Conservation (phyloP, 2,797 vertebrate genomes). For the Poecilia picta region DNA sequence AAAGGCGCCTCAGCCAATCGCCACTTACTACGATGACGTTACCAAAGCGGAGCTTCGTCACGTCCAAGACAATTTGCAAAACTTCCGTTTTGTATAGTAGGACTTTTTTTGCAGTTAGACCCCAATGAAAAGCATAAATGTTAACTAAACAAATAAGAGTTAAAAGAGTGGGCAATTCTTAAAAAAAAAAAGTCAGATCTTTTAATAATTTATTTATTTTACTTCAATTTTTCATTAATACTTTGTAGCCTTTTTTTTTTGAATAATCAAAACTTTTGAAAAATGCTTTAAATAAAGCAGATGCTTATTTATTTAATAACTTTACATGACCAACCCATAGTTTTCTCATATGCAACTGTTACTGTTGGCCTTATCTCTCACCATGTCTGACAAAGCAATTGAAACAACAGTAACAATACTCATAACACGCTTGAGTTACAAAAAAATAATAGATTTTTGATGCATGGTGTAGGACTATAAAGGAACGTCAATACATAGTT, state of each 20-base stretch:
- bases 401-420: background rate
- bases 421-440: background rate
- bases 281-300: background rate
- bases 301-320: background rate
- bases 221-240: background rate
- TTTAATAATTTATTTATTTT: background rate
- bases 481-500: background rate
- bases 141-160: background rate
- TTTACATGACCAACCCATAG: background rate
- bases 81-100: background rate
- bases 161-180: background rate
- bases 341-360: background rate
- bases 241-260: background rate
- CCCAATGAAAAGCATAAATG: background rate
- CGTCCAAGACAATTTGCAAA: background rate
- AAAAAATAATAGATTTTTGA: background rate
- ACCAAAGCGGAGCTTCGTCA: background rate
- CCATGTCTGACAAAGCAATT: background rate
- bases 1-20: constrained; percentile 1
- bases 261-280: background rate
- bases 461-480: background rate
- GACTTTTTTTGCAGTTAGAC: background rate
- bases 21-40: background rate
- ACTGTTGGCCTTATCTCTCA: background rate
- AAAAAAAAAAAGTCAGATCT: background rate